Evolutionary conservation across 2,113 vertebrate species (phyloP), one percentile per base, ranked within the genome.

Genomic region (Anoura caudifer): DNA sequence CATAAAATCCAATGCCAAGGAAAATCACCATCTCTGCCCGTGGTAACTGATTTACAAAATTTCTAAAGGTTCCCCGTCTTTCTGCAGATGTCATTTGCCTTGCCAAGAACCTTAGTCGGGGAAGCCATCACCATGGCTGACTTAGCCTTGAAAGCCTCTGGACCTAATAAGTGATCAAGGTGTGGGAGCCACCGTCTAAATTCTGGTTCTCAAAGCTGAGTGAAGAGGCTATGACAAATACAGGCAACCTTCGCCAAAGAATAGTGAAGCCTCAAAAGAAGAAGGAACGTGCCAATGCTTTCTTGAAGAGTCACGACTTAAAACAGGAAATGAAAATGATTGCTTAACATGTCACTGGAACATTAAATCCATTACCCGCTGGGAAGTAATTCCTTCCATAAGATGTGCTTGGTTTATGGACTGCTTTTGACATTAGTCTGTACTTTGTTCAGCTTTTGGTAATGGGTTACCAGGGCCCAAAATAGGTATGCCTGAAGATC

Each of bases 101-200:
- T 97, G 92, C 80, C 90, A 95, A 94, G 59, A 95, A 90, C 90
- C 90, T 47, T 54, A 92, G 70, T 97, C 92, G 92, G 47, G 8
- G 94, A 93, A 97, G 96, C 33, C 38, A 87, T 86, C 90, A 63
- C 47, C 83, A 85, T 85, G n/a, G 72, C 76, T 95, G 76, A 91
- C 81, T 97, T 97, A 79, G 67, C 38, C 67, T 97, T 96, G 95
- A 97, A 97, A 90, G 76, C 36, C 26, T 41, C 76, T 88, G 59
- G 56, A 95, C 45, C 72, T 92, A 69, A 41, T 59, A 87, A 87
- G 50, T 90, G 77, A 92, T 87, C 54, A 92, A 95, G 84, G 77
- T 95, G 67, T 94, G 28, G 54, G 52, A 95, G 95, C 45, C n/a
- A 82, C 76, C 85, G 10, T 26, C 72, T 84, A 90, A 96, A 90